phyloP scores from a whole-genome alignment of 2,113 vertebrate species.

The Phyllostomus discolor region DNA sequence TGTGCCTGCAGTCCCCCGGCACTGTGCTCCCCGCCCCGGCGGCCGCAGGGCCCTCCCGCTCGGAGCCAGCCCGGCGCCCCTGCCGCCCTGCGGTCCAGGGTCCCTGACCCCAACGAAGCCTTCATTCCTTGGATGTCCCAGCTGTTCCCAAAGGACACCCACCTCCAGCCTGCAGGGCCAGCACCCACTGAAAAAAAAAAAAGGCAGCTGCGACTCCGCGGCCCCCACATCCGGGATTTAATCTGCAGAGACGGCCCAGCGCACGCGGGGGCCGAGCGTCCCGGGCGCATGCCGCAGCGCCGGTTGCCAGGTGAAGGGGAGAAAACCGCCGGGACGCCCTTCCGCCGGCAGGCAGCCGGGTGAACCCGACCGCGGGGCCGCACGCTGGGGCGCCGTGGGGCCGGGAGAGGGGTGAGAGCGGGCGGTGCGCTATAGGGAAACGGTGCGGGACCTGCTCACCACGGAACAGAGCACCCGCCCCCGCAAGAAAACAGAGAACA shows the following conservation, averaged over 20 bases:
- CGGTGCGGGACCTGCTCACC: background rate
- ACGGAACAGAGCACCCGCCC: background rate
- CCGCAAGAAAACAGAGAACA: background rate
- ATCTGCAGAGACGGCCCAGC: too few relatives aligned
- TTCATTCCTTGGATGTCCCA: background rate
- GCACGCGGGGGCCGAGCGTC: rapidly evolving
- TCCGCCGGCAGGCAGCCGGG: background rate
- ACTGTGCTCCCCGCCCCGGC: background rate
- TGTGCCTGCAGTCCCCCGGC: rapidly evolving
- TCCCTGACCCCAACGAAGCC: background rate
- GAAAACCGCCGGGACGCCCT: too few relatives aligned
- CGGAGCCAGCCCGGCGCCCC: rapidly evolving
- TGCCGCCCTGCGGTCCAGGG: rapidly evolving
- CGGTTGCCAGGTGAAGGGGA: background rate
- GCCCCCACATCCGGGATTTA: background rate
- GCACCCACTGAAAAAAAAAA: rapidly evolving
- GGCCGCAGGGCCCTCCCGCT: rapidly evolving
- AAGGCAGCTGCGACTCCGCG: rapidly evolving
- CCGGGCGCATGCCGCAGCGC: rapidly evolving
- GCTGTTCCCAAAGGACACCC: background rate
- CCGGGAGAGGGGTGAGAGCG: too few relatives aligned
- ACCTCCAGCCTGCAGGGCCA: rapidly evolving
- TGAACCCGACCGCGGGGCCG: too few relatives aligned
- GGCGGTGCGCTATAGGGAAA: background rate
- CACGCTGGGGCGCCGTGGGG: background rate